Conservation (phyloP, 2,113 vertebrate genomes). For the Phalacrocorax aristotelis region DNA sequence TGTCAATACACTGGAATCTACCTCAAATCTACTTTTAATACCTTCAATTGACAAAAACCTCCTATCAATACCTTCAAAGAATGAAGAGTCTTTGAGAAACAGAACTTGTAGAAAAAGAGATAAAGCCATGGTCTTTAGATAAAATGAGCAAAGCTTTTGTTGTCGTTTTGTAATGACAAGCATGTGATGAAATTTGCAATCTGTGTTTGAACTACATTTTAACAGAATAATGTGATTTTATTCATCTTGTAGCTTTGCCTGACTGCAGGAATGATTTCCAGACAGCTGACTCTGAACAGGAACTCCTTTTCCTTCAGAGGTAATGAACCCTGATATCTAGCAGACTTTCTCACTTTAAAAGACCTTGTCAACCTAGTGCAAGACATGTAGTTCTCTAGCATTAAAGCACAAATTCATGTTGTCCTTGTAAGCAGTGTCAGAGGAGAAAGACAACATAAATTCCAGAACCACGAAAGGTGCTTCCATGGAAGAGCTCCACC, state of each 20-base stretch:
- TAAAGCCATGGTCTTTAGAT: not conserved
- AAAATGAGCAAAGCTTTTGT: not conserved
- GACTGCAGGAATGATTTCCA: not conserved
- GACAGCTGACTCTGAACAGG: not conserved
- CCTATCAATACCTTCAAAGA: constrained; percentile 10
- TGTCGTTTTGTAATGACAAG: not conserved
- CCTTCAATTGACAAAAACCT: not conserved
- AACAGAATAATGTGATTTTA: not conserved
- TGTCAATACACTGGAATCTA: not conserved
- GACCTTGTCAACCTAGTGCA: not conserved
- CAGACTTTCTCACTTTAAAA: not conserved
- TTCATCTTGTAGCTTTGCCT: not conserved
- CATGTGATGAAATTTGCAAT: not conserved
- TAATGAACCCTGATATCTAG: not conserved
- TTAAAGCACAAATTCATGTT: not conserved
- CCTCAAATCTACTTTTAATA: constrained; percentile 6
- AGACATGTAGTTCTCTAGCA: not conserved
- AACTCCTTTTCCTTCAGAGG: not conserved
- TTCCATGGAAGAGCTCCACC: not conserved
- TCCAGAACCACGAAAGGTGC: not conserved
- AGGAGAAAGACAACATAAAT: not conserved
- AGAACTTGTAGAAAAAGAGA: not conserved
- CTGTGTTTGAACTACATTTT: not conserved
- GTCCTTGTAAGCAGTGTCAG: not conserved
- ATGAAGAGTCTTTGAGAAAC: not conserved